These are phyloP conservation scores for Pedetes capensis DNA, from an alignment of 2,113 vertebrate species.

Conservation along the genomic window DNA sequence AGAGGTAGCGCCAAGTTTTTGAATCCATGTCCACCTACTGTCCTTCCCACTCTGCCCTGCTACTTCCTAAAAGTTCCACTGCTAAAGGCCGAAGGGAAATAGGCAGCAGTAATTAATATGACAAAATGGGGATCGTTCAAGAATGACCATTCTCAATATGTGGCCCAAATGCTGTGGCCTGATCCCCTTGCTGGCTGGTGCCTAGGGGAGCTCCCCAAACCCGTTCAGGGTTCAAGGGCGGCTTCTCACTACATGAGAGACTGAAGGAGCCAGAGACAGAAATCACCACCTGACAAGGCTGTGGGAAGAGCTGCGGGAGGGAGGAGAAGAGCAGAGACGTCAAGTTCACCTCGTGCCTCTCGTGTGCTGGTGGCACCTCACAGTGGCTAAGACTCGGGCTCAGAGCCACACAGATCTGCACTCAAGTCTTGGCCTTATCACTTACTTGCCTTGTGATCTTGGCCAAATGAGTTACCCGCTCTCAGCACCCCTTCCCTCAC, in stretches of 20 bases:
- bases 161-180: not conserved
- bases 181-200: not conserved
- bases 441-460: not conserved
- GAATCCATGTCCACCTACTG: not conserved
- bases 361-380: too few relatives aligned
- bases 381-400: not conserved
- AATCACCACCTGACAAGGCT: not conserved
- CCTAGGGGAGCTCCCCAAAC: not conserved
- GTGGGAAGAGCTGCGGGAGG: not conserved
- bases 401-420: not conserved
- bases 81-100: not conserved
- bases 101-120: not conserved
- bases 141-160: not conserved
- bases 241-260: not conserved
- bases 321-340: not conserved
- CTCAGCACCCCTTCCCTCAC: not conserved
- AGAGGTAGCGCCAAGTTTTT: not conserved
- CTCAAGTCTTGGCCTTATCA: not conserved
- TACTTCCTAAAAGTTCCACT: not conserved
- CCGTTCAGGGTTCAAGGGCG: not conserved
- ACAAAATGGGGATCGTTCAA: not conserved
- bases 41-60: not conserved
- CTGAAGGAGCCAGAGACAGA: rapidly evolving
- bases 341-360: not conserved
- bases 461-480: not conserved